These are phyloP conservation scores for Tenebrio molitor DNA, from an alignment of 1,140 invertebrate species.

Conservation along the genomic window DNA sequence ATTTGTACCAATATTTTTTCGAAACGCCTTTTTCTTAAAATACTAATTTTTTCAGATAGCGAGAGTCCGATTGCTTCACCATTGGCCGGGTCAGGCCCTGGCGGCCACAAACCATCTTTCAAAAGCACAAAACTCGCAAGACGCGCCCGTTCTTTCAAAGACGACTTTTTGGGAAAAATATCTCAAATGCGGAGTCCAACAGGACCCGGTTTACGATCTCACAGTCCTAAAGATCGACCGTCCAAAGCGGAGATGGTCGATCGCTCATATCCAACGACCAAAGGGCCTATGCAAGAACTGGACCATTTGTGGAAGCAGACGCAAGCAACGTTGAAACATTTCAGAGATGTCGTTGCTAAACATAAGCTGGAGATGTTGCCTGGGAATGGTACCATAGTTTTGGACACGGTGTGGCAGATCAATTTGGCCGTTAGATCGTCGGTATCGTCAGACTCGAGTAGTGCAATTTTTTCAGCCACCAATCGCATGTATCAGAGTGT, in stretches of 20 bases:
- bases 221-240: slow-evolving; percentile 60
- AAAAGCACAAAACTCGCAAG: slow-evolving; percentile 85
- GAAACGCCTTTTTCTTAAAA: too few species aligned
- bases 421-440: slow-evolving; percentile 74
- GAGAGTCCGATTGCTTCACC: slow-evolving; percentile 60
- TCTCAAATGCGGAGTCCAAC: slow-evolving; percentile 85
- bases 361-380: slow-evolving; percentile 93
- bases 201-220: slow-evolving; percentile 62
- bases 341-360: slow-evolving; percentile 91
- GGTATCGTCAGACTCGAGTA: slow-evolving; percentile 62
- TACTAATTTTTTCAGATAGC: slow-evolving; percentile 60
- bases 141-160: slow-evolving; percentile 90
- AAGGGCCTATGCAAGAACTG: slow-evolving; percentile 57
- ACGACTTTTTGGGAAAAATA: slow-evolving; percentile 90
- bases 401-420: slow-evolving; percentile 92
- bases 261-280: slow-evolving; percentile 9
- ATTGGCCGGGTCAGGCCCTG: slow-evolving; percentile 61
- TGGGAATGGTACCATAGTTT: slow-evolving; percentile 91
- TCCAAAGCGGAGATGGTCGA: slow-evolving; percentile 44
- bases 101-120: slow-evolving; percentile 75
- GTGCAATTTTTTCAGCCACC: slow-evolving; percentile 78
- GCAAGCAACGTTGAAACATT: slow-evolving; percentile 65
- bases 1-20: too few species aligned
- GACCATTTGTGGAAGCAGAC: slow-evolving; percentile 62
- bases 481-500: slow-evolving; percentile 89